phyloP scores from a whole-genome alignment of 1,140 invertebrate species.

The Bemisia tabaci region DNA sequence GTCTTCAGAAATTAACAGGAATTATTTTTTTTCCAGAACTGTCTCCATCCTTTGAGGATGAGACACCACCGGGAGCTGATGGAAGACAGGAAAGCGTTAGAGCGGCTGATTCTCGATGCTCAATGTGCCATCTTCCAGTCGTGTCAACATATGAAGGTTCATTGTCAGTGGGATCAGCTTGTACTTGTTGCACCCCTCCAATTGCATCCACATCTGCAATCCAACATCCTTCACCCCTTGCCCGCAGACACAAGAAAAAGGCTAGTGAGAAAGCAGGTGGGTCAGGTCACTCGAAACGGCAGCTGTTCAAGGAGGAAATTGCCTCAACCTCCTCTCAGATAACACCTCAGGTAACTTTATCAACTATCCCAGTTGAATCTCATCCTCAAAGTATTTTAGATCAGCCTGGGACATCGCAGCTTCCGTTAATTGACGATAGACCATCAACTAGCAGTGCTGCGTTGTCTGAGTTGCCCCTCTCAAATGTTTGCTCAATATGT shows the following conservation, averaged over 20 bases:
- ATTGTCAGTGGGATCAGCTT: background rate
- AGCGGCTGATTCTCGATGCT: background rate
- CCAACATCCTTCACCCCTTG: background rate
- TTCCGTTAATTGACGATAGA: background rate
- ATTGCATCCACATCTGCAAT: background rate
- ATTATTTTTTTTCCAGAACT: background rate
- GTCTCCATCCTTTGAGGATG: background rate
- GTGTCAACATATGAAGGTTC: background rate
- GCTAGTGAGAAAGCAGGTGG: background rate
- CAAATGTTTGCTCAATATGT: slow-evolving; percentile 16
- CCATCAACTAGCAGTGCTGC: background rate
- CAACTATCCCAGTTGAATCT: background rate
- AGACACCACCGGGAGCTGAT: background rate
- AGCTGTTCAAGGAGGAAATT: slow-evolving; percentile 15
- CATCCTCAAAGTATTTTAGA: background rate
- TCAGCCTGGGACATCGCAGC: background rate
- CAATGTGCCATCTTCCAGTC: background rate
- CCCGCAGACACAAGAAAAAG: background rate
- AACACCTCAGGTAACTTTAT: background rate
- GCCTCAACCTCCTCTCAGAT: background rate
- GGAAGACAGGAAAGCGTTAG: background rate
- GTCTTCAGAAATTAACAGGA: too few relatives aligned
- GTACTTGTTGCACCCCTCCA: background rate
- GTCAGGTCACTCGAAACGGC: slow-evolving; percentile 11
- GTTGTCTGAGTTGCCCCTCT: background rate